Evolutionary conservation across 1,140 invertebrate species (phyloP), one percentile per base, ranked within the genome.

Genomic region (Paramacrobiotus metropolitanus): DNA sequence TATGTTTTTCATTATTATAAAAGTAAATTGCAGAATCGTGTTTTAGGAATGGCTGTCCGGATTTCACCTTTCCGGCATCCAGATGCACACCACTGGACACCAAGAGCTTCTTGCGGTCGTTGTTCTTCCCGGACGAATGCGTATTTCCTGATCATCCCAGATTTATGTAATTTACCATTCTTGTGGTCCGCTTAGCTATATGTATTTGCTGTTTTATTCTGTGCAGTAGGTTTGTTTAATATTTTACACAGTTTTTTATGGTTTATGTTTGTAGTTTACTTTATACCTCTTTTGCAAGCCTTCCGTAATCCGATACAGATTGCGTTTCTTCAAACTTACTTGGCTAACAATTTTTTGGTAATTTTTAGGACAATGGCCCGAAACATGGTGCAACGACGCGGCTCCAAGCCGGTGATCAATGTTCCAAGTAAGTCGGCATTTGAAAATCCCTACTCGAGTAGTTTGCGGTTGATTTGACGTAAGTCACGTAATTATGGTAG

Each of bases 401-500:
- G 87, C 55, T 83, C 90, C 74, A 96, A 96, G 78, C 88, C 96
- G 2, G 83, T 83, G 40, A 96, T 98, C 61, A 94, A 97, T 76
- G 78, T 98, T 69, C 91, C 91, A 70, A 82, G 87, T 92, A 79
- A 77, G 75, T 70, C n/a, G n/a, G n/a, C n/a, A n/a, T n/a, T n/a
- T n/a, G n/a, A n/a, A n/a, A n/a, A n/a, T n/a, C n/a, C n/a, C n/a
- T n/a, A n/a, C n/a, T n/a, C n/a, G n/a, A n/a, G n/a, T n/a, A n/a
- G n/a, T n/a, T n/a, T n/a, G n/a, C n/a, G n/a, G n/a, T n/a, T n/a
- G n/a, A n/a, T n/a, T n/a, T n/a, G n/a, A n/a, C n/a, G n/a, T n/a
- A n/a, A n/a, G n/a, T n/a, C n/a, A n/a, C n/a, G n/a, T n/a, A n/a
- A n/a, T n/a, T n/a, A n/a, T n/a, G n/a, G n/a, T n/a, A n/a, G n/a